Conservation (phyloP, 2,888 invertebrate species). For the Cybosia mesomella region DNA sequence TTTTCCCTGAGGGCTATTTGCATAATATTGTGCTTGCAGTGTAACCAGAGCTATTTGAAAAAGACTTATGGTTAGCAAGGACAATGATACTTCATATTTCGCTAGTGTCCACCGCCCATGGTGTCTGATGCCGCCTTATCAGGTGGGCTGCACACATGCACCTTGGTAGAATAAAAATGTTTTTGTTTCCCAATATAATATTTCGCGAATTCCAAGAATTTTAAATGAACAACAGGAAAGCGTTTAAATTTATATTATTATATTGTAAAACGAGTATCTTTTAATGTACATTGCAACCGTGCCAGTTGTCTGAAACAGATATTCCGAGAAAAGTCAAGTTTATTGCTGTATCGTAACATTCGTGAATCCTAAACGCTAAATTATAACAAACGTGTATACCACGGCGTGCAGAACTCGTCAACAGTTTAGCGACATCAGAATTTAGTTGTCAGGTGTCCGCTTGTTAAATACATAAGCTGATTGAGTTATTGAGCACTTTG, state of each 20-base stretch:
- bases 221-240: neutral
- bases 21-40: no score
- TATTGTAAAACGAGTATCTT: conserved; percentile 2
- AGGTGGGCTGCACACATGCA: neutral
- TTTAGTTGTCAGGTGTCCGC: conserved; percentile 30
- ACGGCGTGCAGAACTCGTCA: conserved; percentile 52
- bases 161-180: neutral
- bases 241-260: conserved; percentile 16
- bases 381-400: conserved; percentile 44
- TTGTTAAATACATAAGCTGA: conserved; percentile 30
- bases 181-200: conserved; percentile 1
- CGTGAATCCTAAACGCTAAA: conserved; percentile 25
- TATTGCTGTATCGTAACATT: conserved; percentile 44
- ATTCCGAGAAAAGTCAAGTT: conserved; percentile 35
- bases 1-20: no score
- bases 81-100: no score
- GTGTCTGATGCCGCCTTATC: no score
- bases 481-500: conserved; percentile 30
- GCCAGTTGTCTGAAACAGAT: conserved; percentile 18
- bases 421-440: conserved; percentile 40
- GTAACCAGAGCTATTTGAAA: neutral
- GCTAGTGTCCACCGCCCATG: no score
- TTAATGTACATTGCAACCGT: conserved; percentile 7
- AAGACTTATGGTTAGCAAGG: neutral
- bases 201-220: neutral